Evolutionary conservation across 2,888 invertebrate genomes (phyloP).

Genomic region (Clivina fossor): DNA sequence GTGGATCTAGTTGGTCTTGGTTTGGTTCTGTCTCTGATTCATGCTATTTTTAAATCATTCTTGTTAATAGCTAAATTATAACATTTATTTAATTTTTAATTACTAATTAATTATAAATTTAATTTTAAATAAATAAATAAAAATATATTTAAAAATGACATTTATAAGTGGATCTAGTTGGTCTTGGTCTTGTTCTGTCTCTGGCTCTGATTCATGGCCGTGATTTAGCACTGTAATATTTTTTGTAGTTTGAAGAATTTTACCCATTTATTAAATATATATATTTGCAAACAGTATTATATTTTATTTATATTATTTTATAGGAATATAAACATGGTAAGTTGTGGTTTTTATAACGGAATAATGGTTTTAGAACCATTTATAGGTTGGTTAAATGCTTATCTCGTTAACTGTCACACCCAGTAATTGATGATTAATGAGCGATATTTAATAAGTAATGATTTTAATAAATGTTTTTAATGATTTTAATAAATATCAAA

Average conservation of each 20-base stretch:
- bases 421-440: slow-evolving; percentile 30
- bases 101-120: too few relatives aligned
- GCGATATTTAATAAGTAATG: not conserved
- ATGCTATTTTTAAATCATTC: too few relatives aligned
- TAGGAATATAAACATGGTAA: slow-evolving; percentile 28
- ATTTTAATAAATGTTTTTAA: not conserved
- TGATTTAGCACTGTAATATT: slow-evolving; percentile 31
- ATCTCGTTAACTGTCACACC: slow-evolving; percentile 32
- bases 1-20: too few relatives aligned
- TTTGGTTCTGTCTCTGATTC: too few relatives aligned
- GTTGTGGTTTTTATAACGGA: slow-evolving; percentile 3
- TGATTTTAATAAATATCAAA: not conserved
- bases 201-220: too few relatives aligned
- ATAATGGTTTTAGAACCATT: not conserved
- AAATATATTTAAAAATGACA: too few relatives aligned
- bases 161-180: too few relatives aligned
- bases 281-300: slow-evolving; percentile 31
- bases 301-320: slow-evolving; percentile 34
- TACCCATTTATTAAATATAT: slow-evolving; percentile 26
- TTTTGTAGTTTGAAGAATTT: slow-evolving; percentile 28
- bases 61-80: too few relatives aligned
- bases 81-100: too few relatives aligned
- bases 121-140: too few relatives aligned
- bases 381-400: slow-evolving; percentile 21
- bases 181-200: too few relatives aligned